Conservation (phyloP, 2,113 vertebrate species). For the Fukomys damarensis region DNA sequence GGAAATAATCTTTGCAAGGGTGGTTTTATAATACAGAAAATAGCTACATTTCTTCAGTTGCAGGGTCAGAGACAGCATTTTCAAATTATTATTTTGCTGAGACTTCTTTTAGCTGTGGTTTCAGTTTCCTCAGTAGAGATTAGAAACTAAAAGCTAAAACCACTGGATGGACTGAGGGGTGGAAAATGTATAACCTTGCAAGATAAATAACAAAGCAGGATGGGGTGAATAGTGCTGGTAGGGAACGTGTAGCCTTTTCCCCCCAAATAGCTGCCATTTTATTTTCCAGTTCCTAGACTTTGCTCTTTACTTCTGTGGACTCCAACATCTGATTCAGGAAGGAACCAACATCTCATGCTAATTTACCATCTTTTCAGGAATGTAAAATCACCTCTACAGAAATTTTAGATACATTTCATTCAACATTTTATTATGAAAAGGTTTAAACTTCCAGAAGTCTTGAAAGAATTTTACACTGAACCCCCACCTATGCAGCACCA, state of each 20-base stretch:
- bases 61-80: neutral
- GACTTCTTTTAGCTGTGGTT: neutral
- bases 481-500: neutral
- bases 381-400: neutral
- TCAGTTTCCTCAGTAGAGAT: neutral
- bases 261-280: neutral
- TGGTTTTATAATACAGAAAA: neutral
- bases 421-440: neutral
- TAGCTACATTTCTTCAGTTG: neutral
- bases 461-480: neutral
- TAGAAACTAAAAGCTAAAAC: neutral
- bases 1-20: neutral
- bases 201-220: neutral
- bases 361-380: neutral
- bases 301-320: neutral
- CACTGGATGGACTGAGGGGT: no score
- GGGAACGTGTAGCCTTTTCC: neutral
- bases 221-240: neutral
- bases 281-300: neutral
- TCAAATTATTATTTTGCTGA: neutral
- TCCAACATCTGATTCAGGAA: neutral
- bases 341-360: neutral
- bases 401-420: neutral
- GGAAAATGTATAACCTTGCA: neutral
- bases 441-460: neutral